Evolutionary conservation across 2,888 invertebrate genomes (phyloP).

Genomic region (Anagyrus pseudococci): DNA sequence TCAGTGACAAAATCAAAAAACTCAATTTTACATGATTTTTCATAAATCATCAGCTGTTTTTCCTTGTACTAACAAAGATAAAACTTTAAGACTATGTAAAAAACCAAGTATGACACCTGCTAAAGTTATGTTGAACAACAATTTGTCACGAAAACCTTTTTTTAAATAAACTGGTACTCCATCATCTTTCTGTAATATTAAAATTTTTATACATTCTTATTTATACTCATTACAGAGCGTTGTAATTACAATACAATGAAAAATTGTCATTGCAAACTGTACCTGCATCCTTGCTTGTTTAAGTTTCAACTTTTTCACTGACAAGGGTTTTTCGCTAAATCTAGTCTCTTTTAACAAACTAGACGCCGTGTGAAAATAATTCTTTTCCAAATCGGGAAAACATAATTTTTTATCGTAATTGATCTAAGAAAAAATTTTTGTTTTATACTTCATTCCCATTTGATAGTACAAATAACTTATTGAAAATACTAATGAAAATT

Average conservation of each 20-base stretch:
- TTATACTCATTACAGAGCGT: not conserved
- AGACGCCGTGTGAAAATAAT: slow-evolving; percentile 6
- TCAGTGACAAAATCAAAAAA: not conserved
- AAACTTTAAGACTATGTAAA: not conserved
- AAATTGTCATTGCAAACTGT: slow-evolving; percentile 16
- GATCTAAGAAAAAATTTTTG: no score
- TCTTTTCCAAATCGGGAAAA: no score
- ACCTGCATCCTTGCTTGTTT: slow-evolving; percentile 52
- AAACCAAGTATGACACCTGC: not conserved
- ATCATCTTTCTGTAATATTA: slow-evolving; percentile 65
- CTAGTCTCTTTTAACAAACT: not conserved
- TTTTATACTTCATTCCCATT: no score
- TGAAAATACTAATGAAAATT: no score
- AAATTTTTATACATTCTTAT: slow-evolving; percentile 9
- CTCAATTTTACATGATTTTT: not conserved
- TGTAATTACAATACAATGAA: no score
- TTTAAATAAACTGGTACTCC: slow-evolving; percentile 69
- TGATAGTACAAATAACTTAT: no score
- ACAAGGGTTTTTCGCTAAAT: slow-evolving; percentile 15
- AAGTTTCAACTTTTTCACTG: slow-evolving; percentile 44
- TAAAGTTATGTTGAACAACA: slow-evolving; percentile 56
- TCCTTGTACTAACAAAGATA: not conserved
- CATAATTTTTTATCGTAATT: no score
- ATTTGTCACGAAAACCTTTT: slow-evolving; percentile 65
- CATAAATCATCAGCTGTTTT: no score